These are phyloP conservation scores for Phalacrocorax aristotelis DNA, from an alignment of 2,113 vertebrate genomes.

Conservation along the genomic window DNA sequence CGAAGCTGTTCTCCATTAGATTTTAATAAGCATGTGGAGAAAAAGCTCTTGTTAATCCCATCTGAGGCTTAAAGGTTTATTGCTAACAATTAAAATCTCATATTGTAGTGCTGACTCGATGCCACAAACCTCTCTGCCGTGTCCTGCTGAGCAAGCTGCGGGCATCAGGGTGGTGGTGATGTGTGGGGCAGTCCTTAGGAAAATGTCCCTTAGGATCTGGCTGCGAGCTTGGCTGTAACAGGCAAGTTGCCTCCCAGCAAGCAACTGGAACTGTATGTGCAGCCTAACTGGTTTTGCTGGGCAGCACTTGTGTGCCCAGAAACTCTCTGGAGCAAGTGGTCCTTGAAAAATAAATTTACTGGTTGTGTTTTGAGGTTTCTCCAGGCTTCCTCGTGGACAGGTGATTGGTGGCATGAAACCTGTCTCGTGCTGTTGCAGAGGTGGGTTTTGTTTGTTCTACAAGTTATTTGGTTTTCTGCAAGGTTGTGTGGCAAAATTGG, in stretches of 20 bases:
- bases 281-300: not conserved
- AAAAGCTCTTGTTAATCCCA: not conserved
- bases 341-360: not conserved
- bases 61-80: not conserved
- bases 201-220: not conserved
- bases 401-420: not conserved
- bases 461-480: not conserved
- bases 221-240: not conserved
- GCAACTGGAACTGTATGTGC: rapidly evolving
- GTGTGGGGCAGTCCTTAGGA: not conserved
- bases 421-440: not conserved
- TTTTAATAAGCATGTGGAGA: not conserved
- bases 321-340: not conserved
- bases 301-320: not conserved
- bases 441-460: not conserved
- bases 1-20: not conserved
- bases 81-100: not conserved
- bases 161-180: not conserved
- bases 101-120: not conserved
- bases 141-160: not conserved
- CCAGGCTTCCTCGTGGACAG: not conserved
- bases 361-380: not conserved
- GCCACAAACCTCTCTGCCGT: not conserved
- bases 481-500: not conserved
- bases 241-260: not conserved